Percentiles rank a stretch among this genome's conserved stretches.
These are phyloP conservation scores for Metaphire vulgaris DNA, from an alignment of 1,140 invertebrate genomes.

Conservation along the genomic window DNA sequence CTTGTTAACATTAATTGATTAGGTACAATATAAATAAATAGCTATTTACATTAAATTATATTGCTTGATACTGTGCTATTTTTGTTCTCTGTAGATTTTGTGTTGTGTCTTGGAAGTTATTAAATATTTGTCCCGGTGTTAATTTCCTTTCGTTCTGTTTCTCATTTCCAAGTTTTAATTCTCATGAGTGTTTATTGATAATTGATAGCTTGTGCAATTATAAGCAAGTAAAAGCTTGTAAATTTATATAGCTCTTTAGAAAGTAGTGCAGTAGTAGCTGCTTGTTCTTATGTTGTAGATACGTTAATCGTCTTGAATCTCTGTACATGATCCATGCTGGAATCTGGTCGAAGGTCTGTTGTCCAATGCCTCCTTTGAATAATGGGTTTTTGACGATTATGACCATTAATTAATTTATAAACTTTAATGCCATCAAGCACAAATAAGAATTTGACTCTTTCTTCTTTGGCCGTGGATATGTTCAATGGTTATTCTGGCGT, in stretches of 20 bases:
- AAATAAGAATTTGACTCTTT: neutral
- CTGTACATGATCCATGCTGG: neutral
- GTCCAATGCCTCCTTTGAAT: neutral
- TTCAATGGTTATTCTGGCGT: conserved; percentile 30
- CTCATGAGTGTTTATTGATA: neutral
- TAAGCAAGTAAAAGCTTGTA: neutral
- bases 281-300: neutral
- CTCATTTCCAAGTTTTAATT: no score
- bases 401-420: no score
- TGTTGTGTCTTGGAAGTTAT: neutral
- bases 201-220: neutral
- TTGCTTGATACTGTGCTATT: neutral
- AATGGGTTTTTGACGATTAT: no score
- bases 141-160: no score
- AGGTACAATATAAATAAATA: neutral
- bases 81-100: neutral
- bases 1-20: neutral
- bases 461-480: neutral
- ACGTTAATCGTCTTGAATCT: neutral
- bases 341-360: neutral
- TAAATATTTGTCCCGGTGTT: no score
- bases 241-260: neutral
- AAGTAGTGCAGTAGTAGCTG: neutral
- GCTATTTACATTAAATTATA: neutral
- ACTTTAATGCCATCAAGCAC: no score